Conservation (phyloP, 2,113 vertebrate genomes). For the Bothrops jararaca region DNA sequence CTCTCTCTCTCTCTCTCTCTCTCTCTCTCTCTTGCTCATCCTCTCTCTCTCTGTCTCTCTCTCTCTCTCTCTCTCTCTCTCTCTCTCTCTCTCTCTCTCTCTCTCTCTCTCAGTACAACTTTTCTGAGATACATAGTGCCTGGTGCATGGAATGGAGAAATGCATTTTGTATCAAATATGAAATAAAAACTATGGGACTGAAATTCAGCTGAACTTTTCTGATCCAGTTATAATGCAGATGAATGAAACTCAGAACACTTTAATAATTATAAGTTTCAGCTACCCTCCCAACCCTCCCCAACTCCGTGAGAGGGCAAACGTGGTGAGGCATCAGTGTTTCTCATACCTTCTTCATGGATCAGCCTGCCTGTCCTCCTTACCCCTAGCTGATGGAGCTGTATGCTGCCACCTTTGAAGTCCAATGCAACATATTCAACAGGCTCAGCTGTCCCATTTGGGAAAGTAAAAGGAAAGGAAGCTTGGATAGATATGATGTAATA, state of each 20-base stretch:
- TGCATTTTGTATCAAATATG: background rate
- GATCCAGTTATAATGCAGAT: background rate
- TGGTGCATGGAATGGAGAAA: background rate
- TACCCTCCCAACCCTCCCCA: background rate
- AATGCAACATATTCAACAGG: background rate
- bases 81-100: too few species aligned
- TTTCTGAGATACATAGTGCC: background rate
- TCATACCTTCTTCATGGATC: background rate
- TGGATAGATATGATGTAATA: background rate
- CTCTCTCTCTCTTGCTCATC: too few species aligned
- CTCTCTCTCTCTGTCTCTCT: too few species aligned
- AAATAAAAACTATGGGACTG: background rate
- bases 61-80: too few species aligned
- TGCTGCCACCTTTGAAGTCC: background rate
- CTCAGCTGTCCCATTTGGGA: background rate
- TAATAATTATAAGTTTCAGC: background rate
- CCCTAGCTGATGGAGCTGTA: background rate
- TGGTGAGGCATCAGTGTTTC: background rate
- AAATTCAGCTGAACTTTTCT: background rate
- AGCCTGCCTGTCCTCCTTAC: background rate
- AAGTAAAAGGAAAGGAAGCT: background rate
- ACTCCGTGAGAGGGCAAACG: background rate
- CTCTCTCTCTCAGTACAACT: background rate
- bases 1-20: too few species aligned
- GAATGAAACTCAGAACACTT: background rate